Percentiles rank a stretch among this genome's conserved stretches.
Conservation (phyloP, 2,113 vertebrate genomes). For the Megalops atlanticus region DNA sequence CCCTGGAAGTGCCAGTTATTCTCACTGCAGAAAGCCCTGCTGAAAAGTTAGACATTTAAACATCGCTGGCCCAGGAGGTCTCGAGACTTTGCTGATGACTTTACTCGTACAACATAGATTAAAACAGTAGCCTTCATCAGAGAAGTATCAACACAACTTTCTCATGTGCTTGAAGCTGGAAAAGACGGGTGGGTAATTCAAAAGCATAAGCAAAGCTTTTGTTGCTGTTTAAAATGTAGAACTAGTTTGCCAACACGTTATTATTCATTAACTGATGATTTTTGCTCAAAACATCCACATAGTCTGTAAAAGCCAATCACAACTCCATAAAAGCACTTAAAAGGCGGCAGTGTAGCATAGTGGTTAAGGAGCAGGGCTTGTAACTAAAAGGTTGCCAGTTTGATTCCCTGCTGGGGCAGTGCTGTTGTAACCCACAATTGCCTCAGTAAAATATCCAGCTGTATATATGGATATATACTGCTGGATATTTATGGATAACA, state of each 20-base stretch:
- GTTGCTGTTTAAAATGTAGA: neutral
- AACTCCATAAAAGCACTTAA: neutral
- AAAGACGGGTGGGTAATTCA: neutral
- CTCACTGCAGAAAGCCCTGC: conserved; percentile 14
- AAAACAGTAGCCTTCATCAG: neutral
- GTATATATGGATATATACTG: too few relatives aligned
- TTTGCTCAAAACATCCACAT: neutral
- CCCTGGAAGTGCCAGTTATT: neutral
- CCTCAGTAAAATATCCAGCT: too few relatives aligned
- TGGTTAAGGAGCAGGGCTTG: too few relatives aligned
- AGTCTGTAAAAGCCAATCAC: neutral
- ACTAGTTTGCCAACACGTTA: neutral
- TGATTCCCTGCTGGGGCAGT: too few relatives aligned
- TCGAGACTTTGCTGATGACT: neutral
- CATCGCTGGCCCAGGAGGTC: neutral
- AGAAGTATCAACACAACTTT: neutral
- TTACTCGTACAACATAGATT: neutral
- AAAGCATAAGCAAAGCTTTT: too few relatives aligned
- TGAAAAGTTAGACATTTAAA: conserved; percentile 13
- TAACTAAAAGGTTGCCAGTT: too few relatives aligned
- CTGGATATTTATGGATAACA: too few relatives aligned
- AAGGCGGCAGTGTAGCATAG: too few relatives aligned
- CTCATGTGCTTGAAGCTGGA: too few relatives aligned
- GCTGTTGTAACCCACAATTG: too few relatives aligned
- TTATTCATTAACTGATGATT: neutral